Evolutionary conservation across 1,140 invertebrate species (phyloP).

Genomic region (Drosophila melanica): DNA sequence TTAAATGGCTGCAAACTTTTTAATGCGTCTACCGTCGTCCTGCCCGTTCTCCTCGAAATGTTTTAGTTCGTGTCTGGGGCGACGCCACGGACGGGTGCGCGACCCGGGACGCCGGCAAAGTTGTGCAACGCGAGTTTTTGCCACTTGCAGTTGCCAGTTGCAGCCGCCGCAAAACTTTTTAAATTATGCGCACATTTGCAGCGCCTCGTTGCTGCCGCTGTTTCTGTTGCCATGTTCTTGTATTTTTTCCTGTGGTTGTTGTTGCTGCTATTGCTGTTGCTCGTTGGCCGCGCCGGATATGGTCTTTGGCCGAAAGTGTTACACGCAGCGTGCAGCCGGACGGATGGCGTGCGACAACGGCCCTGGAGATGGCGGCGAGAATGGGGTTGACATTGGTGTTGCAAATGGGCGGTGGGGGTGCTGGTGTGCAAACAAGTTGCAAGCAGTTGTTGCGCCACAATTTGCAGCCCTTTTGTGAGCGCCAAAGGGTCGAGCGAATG

Average conservation of each 20-base stretch:
- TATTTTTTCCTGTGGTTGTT: constrained; percentile 33
- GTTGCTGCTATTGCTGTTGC: constrained; percentile 19
- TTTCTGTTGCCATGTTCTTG: constrained; percentile 29
- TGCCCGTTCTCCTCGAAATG: constrained; percentile 44
- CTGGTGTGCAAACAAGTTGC: constrained; percentile 53
- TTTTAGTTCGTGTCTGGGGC: constrained; percentile 67
- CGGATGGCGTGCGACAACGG: constrained; percentile 25
- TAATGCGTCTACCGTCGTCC: constrained; percentile 65
- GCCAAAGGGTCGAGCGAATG: constrained; percentile 7
- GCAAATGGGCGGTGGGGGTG: constrained; percentile 5
- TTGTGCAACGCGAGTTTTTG: constrained; percentile 62
- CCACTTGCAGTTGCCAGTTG: constrained; percentile 74
- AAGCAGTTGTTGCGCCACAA: constrained; percentile 69
- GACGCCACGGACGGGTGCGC: constrained; percentile 47
- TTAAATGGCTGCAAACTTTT: constrained; percentile 83
- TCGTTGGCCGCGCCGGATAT: constrained; percentile 68
- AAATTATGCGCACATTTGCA: constrained; percentile 80
- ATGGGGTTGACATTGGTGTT: background rate
- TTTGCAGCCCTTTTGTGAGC: constrained; percentile 36
- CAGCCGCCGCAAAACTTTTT: constrained; percentile 79
- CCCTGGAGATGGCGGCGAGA: background rate
- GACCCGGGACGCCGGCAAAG: constrained; percentile 27
- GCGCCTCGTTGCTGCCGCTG: constrained; percentile 15
- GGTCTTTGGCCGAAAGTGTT: constrained; percentile 80
- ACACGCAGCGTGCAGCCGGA: constrained; percentile 53